Evolutionary conservation across 2,113 vertebrate species (phyloP).

Genomic region (Prochilodus magdalenae): DNA sequence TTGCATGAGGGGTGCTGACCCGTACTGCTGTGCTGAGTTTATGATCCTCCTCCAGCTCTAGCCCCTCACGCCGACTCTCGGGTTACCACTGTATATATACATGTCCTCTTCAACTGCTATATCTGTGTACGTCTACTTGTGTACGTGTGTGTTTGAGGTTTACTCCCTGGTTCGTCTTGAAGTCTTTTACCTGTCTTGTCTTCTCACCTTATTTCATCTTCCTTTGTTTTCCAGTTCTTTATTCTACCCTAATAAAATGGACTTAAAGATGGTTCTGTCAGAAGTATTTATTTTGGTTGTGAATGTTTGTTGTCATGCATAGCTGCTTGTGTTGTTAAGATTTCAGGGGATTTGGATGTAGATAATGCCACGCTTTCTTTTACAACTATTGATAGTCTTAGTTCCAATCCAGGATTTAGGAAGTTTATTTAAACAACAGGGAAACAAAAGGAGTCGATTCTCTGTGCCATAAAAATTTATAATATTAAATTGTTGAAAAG

Average conservation of each 20-base stretch:
- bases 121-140: conserved; percentile 30
- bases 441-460: too few species aligned
- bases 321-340: too few species aligned
- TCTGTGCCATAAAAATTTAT: too few species aligned
- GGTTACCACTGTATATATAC: conserved; percentile 63
- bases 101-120: conserved; percentile 32
- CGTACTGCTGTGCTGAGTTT: conserved; percentile 63
- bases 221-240: conserved; percentile 50
- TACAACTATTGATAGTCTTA: too few species aligned
- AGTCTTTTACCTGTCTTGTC: conserved; percentile 33
- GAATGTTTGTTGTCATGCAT: too few species aligned
- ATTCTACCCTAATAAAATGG: conserved; percentile 3
- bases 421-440: too few species aligned
- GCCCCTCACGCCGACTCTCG: conserved; percentile 18
- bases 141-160: conserved; percentile 16
- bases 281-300: too few species aligned
- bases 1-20: conserved; percentile 47
- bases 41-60: conserved; percentile 40
- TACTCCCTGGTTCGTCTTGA: conserved; percentile 33
- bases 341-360: too few species aligned
- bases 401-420: too few species aligned
- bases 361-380: too few species aligned
- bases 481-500: too few species aligned
- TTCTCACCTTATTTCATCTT: conserved; percentile 54
- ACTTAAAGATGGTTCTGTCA: not conserved